phyloP scores from a whole-genome alignment of 2,113 vertebrate genomes.

The Sciurus niger region DNA sequence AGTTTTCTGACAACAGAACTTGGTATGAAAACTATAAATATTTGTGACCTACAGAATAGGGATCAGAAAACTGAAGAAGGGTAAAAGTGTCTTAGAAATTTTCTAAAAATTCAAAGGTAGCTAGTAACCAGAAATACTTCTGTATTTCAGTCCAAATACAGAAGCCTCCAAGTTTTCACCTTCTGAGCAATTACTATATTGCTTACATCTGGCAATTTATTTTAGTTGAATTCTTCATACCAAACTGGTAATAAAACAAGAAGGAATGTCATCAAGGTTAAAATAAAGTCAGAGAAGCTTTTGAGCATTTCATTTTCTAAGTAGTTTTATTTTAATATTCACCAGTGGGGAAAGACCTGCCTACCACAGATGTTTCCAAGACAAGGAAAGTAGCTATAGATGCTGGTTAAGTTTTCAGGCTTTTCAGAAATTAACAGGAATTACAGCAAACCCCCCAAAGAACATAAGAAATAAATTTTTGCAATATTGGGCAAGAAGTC shows the following conservation, averaged over 20 bases:
- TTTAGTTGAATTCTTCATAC: neutral
- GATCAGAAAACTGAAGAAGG: conserved; percentile 62
- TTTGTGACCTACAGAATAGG: neutral
- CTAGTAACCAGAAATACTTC: neutral
- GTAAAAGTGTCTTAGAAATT: conserved; percentile 3
- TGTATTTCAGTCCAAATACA: conserved; percentile 1
- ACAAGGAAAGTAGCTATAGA: neutral
- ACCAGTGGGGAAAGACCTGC: neutral
- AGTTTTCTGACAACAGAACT: neutral
- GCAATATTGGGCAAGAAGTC: neutral
- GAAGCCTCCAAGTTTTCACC: conserved; percentile 8
- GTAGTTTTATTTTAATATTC: conserved; percentile 50
- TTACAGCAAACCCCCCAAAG: neutral
- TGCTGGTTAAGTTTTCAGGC: neutral
- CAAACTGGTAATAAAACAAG: conserved; percentile 38
- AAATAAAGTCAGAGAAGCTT: conserved; percentile 5
- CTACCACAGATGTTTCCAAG: conserved; percentile 11
- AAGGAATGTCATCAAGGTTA: conserved; percentile 46
- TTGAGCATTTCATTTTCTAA: neutral
- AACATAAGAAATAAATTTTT: neutral
- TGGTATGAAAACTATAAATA: conserved; percentile 19
- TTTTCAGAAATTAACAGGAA: conserved; percentile 61
- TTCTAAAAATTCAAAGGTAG: conserved; percentile 27
- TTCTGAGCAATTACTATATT: neutral
- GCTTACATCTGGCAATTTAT: neutral